Base-by-base conservation (phyloP, 2,797 vertebrate species). In the Arnoldichthys spilopterus region DNA sequence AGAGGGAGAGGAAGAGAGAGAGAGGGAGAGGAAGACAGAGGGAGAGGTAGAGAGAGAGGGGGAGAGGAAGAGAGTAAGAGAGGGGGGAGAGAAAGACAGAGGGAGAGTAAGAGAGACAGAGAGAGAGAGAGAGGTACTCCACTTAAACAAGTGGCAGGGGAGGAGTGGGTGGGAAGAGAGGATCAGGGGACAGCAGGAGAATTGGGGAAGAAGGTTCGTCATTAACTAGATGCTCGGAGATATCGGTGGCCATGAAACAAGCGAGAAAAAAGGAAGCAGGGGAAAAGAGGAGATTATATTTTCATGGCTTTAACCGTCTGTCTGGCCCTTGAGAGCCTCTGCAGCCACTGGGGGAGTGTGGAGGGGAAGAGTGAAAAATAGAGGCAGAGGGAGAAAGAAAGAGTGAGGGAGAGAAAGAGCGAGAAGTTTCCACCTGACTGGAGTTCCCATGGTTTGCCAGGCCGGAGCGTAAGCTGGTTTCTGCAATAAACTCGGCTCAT, bases 391-490 rank as follows among this genome's bases (percentile, higher is more conserved):
- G 87, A n/a, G n/a, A n/a, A n/a, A 89, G 86, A 87, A 83, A 85
- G 86, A 66, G 85, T 73, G 85, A 80, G 87, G 85, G 88, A 89
- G 89, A 89, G 90, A 79, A 86, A 91, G 90, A 88, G 87, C 72
- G 79, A 82, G 72, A 68, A 95, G 95, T 98, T 99, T 99, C 98
- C 98, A 98, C 96, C 98, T 96, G 96, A 99, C 95, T 97, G 97
- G 92, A 96, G 97, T 99, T 99, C 97, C 98, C 98, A 99, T 99
- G 98, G 98, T 96, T 96, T 95, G 91, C 91, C 43, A 91, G 96
- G 96, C 96, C 95, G 92, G 95, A 94, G 95, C 93, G 96, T 96
- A 99, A 98, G 97, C 97, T 99, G 97, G 97, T 97, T 96, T 96
- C 95, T 95, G 98, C 97, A 98, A 99, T 98, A 98, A 99, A 99